Base-by-base conservation (phyloP, 2,113 vertebrate genomes). In the Grammomys surdaster region DNA sequence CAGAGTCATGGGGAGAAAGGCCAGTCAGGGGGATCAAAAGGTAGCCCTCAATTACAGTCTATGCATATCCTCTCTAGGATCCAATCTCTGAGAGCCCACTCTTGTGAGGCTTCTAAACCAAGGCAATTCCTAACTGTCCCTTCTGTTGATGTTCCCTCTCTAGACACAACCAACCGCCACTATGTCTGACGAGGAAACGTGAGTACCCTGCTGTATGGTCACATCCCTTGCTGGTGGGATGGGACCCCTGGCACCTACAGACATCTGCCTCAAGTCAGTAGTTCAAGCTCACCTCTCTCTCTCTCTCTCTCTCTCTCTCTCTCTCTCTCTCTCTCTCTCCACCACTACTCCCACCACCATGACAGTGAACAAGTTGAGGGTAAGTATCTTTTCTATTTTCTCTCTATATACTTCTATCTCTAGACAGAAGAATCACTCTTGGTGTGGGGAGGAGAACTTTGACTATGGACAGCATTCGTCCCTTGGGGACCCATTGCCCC, bases 181-280 rank as follows among this genome's bases (percentile, higher is more conserved):
- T 98, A 99, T 99, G 99, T 99, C 99, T 97, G 99, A 99, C 98
- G 99, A 99, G 96, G 99, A 99, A 98, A 97, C 98, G 99, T 99
- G 98, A 99, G 99, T 99, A 98, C 58, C 67, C 33, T 72, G 48
- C 51, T 54, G 7, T 40, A 22, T 72, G 51, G 67, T 13, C 24
- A 24, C 36, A 19, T 46, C 43, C 13, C 54, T 46, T 46, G 20
- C 43, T 63, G 46, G n/a, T 33, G 69, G 73, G 19, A 51, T 28
- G 26, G 78, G 22, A 56, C 77, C 46, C 51, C 40, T 63, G n/a
- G 40, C 54, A 75, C 7, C 6, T 0, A 2, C 65, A 31, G 16
- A 5, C 8, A 33, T 26, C 31, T 43, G 20, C 33, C 28, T 63
- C 40, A 77, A 12, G 19, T 48, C 58, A 58, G 14, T 28, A 73